phyloP scores from a whole-genome alignment of 2,888 invertebrate species.

The Trichopoda pennipes region DNA sequence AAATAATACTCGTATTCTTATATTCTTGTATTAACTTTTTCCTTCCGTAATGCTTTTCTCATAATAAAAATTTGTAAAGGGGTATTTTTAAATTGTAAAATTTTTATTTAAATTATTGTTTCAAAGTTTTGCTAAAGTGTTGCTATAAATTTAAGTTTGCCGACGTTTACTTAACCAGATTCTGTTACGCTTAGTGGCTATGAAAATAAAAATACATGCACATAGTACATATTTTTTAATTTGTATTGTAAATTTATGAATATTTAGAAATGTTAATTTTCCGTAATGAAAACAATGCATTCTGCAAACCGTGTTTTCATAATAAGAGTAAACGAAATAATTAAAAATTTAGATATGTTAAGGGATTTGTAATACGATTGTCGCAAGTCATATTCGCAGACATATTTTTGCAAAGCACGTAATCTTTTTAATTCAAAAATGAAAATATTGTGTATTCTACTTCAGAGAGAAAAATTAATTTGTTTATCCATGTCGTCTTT shows the following conservation, averaged over 20 bases:
- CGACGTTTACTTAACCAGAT: constrained; percentile 12
- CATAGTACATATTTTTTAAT: too few relatives aligned
- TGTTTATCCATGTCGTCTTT: neutral
- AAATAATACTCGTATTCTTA: too few relatives aligned
- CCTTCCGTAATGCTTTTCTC: neutral
- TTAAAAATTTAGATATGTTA: constrained; percentile 48
- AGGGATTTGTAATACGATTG: constrained; percentile 25
- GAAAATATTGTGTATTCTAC: constrained; percentile 42
- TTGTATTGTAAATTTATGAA: too few relatives aligned
- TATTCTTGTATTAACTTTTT: neutral
- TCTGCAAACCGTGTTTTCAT: constrained; percentile 5
- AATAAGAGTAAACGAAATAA: constrained; percentile 17
- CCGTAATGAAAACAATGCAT: neutral
- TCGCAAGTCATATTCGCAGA: neutral
- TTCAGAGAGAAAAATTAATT: constrained; percentile 40
- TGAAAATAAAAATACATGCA: too few relatives aligned
- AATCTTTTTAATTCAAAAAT: neutral
- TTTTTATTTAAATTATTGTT: constrained; percentile 3
- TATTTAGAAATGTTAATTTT: too few relatives aligned
- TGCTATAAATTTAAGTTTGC: constrained; percentile 37
- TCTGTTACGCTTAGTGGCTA: neutral
- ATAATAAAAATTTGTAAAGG: neutral
- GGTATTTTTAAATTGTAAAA: neutral
- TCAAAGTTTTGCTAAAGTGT: constrained; percentile 3
- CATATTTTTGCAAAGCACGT: constrained; percentile 1